phyloP scores from a whole-genome alignment of 1,140 invertebrate genomes.

The Adoxophyes honmai region DNA sequence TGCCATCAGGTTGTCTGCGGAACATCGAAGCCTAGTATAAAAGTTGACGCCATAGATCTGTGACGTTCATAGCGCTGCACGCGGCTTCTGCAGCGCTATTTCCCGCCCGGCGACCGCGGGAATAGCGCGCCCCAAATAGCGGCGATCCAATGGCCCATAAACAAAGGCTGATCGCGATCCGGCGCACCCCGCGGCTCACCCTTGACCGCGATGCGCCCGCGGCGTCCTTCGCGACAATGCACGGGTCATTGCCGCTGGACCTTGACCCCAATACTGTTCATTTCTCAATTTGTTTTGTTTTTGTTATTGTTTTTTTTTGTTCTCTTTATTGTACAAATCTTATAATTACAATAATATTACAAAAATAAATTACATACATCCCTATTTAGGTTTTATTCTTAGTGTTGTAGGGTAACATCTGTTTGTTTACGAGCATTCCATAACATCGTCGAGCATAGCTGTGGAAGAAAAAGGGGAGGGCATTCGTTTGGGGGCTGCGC shows the following conservation, averaged over 20 bases:
- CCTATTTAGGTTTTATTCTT: constrained; percentile 46
- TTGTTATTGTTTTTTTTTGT: constrained; percentile 65
- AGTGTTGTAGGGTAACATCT: constrained; percentile 48
- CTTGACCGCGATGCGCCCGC: constrained; percentile 41
- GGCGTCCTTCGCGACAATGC: too few species aligned
- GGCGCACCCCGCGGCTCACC: too few species aligned
- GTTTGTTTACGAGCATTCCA: constrained; percentile 47
- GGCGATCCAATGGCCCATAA: constrained; percentile 53
- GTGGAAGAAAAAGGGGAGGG: constrained; percentile 63
- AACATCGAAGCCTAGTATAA: too few species aligned
- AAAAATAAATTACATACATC: constrained; percentile 73
- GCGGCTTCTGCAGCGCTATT: constrained; percentile 5
- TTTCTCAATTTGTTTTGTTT: constrained; percentile 59
- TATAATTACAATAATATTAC: constrained; percentile 70
- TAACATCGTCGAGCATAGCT: constrained; percentile 60
- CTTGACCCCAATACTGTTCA: constrained; percentile 46
- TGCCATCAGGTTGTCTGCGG: too few species aligned
- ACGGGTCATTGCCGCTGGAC: too few species aligned
- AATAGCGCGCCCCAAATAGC: constrained; percentile 43
- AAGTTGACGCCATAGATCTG: too few species aligned
- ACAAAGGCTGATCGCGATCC: constrained; percentile 59
- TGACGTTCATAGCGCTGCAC: too few species aligned
- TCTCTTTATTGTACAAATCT: constrained; percentile 75
- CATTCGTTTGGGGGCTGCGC: constrained; percentile 38
- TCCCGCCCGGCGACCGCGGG: constrained; percentile 19